Evolutionary conservation across 1,140 invertebrate genomes (phyloP).

Genomic region (Drosophila setifemur): DNA sequence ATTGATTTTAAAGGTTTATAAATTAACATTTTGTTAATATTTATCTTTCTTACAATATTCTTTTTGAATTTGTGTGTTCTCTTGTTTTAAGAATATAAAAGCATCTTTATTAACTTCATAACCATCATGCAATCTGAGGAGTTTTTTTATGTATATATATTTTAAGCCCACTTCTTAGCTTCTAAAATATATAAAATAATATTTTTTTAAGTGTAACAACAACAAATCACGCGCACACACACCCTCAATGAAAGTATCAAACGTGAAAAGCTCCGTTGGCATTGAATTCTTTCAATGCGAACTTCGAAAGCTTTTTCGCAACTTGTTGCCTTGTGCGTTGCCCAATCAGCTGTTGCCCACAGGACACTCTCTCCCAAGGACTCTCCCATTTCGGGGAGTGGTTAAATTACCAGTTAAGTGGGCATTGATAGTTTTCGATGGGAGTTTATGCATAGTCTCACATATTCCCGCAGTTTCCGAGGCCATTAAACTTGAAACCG

Average conservation of each 20-base stretch:
- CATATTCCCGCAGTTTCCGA: background rate
- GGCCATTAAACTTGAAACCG: constrained; percentile 11
- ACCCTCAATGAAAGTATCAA: constrained; percentile 2
- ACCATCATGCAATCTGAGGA: no score
- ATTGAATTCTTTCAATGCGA: constrained; percentile 61
- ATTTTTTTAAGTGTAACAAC: background rate
- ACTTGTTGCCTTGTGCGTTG: constrained; percentile 66
- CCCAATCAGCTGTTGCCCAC: constrained; percentile 64
- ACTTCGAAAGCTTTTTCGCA: constrained; percentile 79
- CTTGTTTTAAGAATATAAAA: no score
- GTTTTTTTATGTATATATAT: no score
- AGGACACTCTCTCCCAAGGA: background rate
- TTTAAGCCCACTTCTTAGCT: no score
- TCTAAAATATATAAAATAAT: no score
- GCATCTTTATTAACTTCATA: background rate
- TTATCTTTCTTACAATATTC: no score
- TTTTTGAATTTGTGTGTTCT: no score
- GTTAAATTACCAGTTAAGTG: background rate
- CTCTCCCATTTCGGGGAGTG: constrained; percentile 7
- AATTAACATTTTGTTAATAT: no score
- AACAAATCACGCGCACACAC: background rate
- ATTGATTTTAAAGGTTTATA: no score
- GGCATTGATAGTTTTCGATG: background rate
- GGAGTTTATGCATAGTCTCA: background rate
- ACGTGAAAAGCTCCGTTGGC: constrained; percentile 47